phyloP scores from a whole-genome alignment of 2,113 vertebrate genomes.

The Vimba vimba region DNA sequence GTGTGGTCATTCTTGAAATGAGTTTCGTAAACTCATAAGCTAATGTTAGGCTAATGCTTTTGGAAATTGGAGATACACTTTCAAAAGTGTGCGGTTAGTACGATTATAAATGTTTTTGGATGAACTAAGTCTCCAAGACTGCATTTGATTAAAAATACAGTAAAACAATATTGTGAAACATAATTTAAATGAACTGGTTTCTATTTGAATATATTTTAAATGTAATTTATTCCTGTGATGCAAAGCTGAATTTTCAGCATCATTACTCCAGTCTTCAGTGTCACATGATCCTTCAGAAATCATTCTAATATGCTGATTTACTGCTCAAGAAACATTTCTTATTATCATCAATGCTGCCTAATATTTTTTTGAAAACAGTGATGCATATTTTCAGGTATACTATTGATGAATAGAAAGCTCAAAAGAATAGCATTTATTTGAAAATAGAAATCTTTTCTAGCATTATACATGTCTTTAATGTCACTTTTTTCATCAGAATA shows the following conservation, averaged over 20 bases:
- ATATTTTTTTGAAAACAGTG: neutral
- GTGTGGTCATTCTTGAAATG: too few relatives aligned
- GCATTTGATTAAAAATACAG: too few relatives aligned
- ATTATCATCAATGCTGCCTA: neutral
- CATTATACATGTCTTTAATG: neutral
- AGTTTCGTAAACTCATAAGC: too few relatives aligned
- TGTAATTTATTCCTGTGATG: neutral
- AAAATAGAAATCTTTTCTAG: neutral
- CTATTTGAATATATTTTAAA: neutral
- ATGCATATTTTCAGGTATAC: neutral
- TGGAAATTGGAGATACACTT: too few relatives aligned
- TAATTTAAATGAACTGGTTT: too few relatives aligned
- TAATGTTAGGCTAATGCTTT: too few relatives aligned
- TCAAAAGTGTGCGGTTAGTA: too few relatives aligned
- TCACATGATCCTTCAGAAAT: neutral
- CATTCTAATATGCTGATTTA: neutral
- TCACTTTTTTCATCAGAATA: neutral
- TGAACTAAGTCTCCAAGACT: too few relatives aligned
- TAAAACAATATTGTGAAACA: too few relatives aligned
- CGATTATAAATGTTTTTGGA: too few relatives aligned
- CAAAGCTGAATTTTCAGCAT: neutral
- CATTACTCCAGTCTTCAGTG: neutral
- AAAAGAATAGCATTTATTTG: neutral
- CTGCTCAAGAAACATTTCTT: neutral
- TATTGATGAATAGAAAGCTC: neutral